Evolutionary conservation across 2,888 invertebrate species (phyloP).

Genomic region (Pachycephus smyrnensis): DNA sequence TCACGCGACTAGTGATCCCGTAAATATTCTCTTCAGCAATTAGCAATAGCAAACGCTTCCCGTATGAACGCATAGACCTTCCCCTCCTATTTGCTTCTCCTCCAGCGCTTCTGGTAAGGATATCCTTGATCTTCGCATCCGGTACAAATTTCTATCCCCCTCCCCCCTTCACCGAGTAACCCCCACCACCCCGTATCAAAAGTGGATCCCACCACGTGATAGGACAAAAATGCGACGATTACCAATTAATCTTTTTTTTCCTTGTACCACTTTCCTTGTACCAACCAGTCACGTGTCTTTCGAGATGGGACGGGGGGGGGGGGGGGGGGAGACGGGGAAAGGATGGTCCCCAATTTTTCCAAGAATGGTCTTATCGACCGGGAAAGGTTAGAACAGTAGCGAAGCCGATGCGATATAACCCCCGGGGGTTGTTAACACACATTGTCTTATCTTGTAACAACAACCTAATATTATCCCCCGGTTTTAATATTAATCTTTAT

Average conservation of each 20-base stretch:
- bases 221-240: too few species aligned
- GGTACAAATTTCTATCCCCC: neutral
- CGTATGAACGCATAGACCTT: too few species aligned
- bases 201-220: too few species aligned
- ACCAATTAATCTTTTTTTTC: too few species aligned
- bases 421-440: neutral
- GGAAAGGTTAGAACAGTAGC: neutral
- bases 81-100: too few species aligned
- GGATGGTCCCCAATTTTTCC: neutral
- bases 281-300: too few species aligned
- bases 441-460: slow-evolving; percentile 6
- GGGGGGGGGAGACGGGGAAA: neutral
- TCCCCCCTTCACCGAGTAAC: neutral
- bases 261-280: too few species aligned
- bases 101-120: too few species aligned
- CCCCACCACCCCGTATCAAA: neutral
- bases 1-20: too few species aligned
- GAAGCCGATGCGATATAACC: neutral
- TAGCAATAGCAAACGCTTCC: too few species aligned
- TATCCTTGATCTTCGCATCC: too few species aligned
- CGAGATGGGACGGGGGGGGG: neutral
- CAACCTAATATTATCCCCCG: slow-evolving; percentile 1
- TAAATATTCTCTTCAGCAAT: too few species aligned
- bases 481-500: slow-evolving; percentile 3
- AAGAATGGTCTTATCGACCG: neutral